Percentiles rank a stretch among this genome's conserved stretches.
phyloP scores from a whole-genome alignment of 2,888 invertebrate genomes.

The Agrochola litura region DNA sequence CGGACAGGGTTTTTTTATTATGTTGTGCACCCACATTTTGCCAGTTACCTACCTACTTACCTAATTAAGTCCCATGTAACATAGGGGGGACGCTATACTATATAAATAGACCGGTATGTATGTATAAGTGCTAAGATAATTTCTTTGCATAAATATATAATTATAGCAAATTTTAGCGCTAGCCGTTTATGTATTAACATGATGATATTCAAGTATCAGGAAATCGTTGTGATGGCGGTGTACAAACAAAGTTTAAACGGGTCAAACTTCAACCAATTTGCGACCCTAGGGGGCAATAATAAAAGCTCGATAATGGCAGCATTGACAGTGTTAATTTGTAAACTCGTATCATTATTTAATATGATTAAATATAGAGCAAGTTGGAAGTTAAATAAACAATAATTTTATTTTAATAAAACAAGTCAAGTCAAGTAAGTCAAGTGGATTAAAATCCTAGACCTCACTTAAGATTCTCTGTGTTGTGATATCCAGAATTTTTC shows the following conservation, averaged over 20 bases:
- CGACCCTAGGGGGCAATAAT: slow-evolving; percentile 54
- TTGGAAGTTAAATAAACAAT: background rate
- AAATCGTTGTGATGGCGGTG: slow-evolving; percentile 23
- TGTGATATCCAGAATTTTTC: no score
- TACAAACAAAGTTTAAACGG: slow-evolving; percentile 56
- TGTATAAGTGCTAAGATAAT: background rate
- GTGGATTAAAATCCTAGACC: no score
- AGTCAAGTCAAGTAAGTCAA: no score
- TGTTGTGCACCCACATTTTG: no score
- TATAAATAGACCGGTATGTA: background rate
- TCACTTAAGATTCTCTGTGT: no score
- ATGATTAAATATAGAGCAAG: background rate
- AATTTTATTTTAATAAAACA: no score
- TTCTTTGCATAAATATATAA: background rate
- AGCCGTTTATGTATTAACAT: background rate
- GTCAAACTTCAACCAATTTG: slow-evolving; percentile 57
- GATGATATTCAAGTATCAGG: background rate
- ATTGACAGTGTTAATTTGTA: slow-evolving; percentile 55
- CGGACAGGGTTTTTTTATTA: no score
- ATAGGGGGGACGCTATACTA: background rate
- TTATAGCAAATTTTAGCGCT: background rate
- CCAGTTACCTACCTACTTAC: no score
- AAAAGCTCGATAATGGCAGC: slow-evolving; percentile 40
- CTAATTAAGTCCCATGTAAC: no score
- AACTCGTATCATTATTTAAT: slow-evolving; percentile 44